phyloP scores from a whole-genome alignment of 2,113 vertebrate genomes.

The Hydrochoerus hydrochaeris region DNA sequence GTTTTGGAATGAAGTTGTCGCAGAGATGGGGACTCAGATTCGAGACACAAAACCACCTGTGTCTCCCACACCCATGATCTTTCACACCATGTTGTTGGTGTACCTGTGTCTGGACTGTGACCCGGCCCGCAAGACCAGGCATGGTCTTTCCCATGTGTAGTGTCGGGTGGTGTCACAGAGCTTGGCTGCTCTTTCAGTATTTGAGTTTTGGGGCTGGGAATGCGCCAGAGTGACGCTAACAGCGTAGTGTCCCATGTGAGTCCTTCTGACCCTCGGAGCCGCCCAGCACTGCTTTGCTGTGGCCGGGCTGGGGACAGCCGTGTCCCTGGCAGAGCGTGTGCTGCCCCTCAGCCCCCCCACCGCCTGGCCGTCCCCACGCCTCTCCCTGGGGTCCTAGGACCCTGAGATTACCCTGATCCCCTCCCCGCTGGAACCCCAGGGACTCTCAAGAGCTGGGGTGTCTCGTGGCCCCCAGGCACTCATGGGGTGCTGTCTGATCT shows the following conservation, averaged over 20 bases:
- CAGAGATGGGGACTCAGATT: too few relatives aligned
- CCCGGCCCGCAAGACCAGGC: background rate
- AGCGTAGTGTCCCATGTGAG: background rate
- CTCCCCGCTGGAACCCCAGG: background rate
- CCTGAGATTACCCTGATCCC: too few relatives aligned
- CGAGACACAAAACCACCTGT: background rate
- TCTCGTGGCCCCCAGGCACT: rapidly evolving
- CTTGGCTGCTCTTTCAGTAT: background rate
- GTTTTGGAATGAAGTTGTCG: background rate
- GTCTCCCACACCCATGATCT: background rate
- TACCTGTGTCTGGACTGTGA: background rate
- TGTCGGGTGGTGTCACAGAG: background rate
- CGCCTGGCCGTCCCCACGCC: rapidly evolving
- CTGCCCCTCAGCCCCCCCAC: background rate
- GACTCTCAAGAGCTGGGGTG: background rate
- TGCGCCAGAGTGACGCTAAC: background rate
- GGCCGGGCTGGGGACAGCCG: rapidly evolving
- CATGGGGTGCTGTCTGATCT: background rate
- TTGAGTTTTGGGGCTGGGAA: background rate
- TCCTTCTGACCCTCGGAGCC: background rate
- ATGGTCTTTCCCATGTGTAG: background rate
- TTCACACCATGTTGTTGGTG: rapidly evolving
- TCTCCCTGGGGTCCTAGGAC: background rate
- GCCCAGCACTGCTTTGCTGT: background rate
- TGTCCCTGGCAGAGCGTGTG: background rate